A percentile compares a stretch with the other conserved stretches of the same genome.
These are phyloP conservation scores for Drosophila ambigua DNA, from an alignment of 1,140 invertebrate species.

Conservation along the genomic window DNA sequence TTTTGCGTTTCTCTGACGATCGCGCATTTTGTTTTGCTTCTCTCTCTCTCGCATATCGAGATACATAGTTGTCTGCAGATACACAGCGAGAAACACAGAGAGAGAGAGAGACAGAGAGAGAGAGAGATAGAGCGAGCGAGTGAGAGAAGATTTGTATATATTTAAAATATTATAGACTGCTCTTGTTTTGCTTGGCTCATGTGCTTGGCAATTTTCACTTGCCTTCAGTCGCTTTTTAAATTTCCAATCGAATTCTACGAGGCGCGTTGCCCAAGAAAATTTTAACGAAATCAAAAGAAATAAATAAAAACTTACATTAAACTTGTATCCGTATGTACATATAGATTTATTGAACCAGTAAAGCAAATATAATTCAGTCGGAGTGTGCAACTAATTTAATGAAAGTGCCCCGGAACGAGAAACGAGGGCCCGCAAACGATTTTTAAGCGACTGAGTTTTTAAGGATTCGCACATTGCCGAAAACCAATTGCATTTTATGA, in stretches of 20 bases:
- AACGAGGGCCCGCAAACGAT: constrained; percentile 10
- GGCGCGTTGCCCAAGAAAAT: constrained; percentile 52
- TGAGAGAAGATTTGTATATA: constrained; percentile 63
- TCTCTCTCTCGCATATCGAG: constrained; percentile 26
- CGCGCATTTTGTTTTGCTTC: constrained; percentile 66
- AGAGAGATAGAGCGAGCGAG: not conserved
- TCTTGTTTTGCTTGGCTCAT: constrained; percentile 49
- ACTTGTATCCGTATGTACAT: constrained; percentile 6
- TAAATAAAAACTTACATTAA: not conserved
- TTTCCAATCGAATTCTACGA: constrained; percentile 78
- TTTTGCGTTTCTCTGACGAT: constrained; percentile 71
- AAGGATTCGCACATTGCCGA: constrained; percentile 59
- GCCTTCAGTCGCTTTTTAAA: constrained; percentile 80
- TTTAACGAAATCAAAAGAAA: constrained; percentile 9
- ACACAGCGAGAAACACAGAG: constrained; percentile 35
- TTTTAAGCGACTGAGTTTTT: constrained; percentile 27
- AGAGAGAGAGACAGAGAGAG: not conserved
- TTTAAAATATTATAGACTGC: constrained; percentile 78
- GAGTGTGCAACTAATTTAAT: constrained; percentile 19
- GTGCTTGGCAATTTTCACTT: constrained; percentile 79
- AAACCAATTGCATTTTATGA: constrained; percentile 82
- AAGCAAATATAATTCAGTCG: constrained; percentile 39
- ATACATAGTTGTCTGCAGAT: constrained; percentile 41
- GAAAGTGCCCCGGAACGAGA: constrained; percentile 20
- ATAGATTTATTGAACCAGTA: constrained; percentile 32